Evolutionary conservation across 2,888 invertebrate genomes (phyloP).

Genomic region (Plebejus melissa): DNA sequence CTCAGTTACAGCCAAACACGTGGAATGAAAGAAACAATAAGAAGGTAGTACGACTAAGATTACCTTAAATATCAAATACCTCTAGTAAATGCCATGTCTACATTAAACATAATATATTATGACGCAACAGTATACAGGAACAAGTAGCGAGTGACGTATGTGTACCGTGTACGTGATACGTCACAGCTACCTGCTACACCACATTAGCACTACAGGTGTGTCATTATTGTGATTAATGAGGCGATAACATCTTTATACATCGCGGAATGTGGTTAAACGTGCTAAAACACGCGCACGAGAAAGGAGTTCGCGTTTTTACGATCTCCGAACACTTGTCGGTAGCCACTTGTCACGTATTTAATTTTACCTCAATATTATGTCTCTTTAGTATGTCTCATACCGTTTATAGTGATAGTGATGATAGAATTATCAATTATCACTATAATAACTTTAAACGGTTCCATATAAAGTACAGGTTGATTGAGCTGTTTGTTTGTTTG

Average conservation of each 20-base stretch:
- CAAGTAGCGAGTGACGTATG: neutral
- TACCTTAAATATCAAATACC: neutral
- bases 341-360: neutral
- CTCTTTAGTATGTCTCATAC: too few species aligned
- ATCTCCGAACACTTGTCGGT: neutral
- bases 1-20: too few species aligned
- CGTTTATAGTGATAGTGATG: too few species aligned
- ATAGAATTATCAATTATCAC: too few species aligned
- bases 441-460: too few species aligned
- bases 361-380: too few species aligned
- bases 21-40: neutral
- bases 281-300: neutral
- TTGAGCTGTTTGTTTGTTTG: too few species aligned
- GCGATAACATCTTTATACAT: slow-evolving; percentile 10
- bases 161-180: neutral
- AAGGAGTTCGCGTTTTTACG: neutral
- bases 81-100: neutral
- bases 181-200: slow-evolving; percentile 5
- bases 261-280: slow-evolving; percentile 1
- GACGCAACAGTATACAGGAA: slow-evolving; percentile 12
- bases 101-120: neutral
- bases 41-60: neutral
- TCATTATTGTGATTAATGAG: slow-evolving; percentile 8
- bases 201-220: slow-evolving; percentile 10
- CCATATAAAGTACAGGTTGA: too few species aligned